Conservation (phyloP, 1,140 invertebrate genomes). For the Aphaenogaster rudis region DNA sequence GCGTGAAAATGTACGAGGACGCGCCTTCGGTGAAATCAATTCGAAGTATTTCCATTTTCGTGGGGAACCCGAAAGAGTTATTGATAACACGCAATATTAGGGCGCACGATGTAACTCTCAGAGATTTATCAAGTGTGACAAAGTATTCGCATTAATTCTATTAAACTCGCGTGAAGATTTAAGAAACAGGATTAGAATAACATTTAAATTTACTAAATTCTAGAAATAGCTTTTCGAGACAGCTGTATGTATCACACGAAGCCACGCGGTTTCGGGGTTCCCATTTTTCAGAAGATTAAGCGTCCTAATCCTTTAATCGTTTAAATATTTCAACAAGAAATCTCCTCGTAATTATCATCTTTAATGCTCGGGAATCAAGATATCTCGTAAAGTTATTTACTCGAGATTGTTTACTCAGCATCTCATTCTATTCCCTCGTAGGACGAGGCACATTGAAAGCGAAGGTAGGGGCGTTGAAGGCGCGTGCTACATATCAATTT, state of each 20-base stretch:
- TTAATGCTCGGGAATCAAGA: background rate
- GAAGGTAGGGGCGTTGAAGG: background rate
- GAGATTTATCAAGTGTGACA: background rate
- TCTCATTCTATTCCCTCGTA: too few species aligned
- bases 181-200: background rate
- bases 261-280: background rate
- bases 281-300: background rate
- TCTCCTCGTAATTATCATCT: conserved; percentile 26
- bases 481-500: conserved; percentile 15
- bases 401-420: conserved; percentile 16
- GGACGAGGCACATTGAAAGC: background rate
- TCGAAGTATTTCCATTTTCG: conserved; percentile 9
- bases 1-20: conserved; percentile 2
- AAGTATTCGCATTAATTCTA: background rate
- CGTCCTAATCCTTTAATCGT: background rate
- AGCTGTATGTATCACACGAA: background rate
- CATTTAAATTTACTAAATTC: background rate
- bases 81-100: background rate
- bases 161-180: background rate
- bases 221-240: too few species aligned
- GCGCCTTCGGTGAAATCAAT: conserved; percentile 22
- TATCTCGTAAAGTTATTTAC: background rate
- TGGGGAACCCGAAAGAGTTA: background rate
- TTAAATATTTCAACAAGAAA: background rate
- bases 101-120: background rate